phyloP scores from a whole-genome alignment of 2,113 vertebrate genomes.

The Megaceryle torquata region DNA sequence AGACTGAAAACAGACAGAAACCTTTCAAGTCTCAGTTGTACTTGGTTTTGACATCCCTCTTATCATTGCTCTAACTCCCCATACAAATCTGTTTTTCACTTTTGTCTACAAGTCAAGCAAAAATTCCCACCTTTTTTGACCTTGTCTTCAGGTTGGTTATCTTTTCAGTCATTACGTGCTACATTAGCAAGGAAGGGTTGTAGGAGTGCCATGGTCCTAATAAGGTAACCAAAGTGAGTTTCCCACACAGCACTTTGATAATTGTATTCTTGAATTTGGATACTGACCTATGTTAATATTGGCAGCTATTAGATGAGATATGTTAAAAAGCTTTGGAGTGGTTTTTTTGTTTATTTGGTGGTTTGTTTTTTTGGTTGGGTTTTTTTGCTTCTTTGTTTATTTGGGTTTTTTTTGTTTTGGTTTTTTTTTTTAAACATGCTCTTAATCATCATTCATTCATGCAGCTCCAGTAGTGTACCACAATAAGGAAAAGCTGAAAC shows the following conservation, averaged over 20 bases:
- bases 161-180: background rate
- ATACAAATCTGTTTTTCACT: background rate
- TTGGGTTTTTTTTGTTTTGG: background rate
- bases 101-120: background rate
- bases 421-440: background rate
- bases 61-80: background rate
- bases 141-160: background rate
- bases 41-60: background rate
- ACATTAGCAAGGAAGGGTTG: background rate
- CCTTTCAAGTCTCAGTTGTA: background rate
- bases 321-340: background rate
- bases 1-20: conserved; percentile 14
- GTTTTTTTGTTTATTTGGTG: background rate
- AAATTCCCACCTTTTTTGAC: background rate
- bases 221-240: background rate
- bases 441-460: background rate
- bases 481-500: background rate
- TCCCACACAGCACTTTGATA: background rate
- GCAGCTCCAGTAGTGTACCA: background rate
- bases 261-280: background rate
- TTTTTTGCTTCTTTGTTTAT: background rate
- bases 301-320: conserved; percentile 6
- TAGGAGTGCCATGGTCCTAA: background rate
- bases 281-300: background rate
- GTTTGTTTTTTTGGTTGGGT: background rate